These are phyloP conservation scores for Hesperia comma DNA, from an alignment of 2,888 invertebrate genomes.

Conservation along the genomic window DNA sequence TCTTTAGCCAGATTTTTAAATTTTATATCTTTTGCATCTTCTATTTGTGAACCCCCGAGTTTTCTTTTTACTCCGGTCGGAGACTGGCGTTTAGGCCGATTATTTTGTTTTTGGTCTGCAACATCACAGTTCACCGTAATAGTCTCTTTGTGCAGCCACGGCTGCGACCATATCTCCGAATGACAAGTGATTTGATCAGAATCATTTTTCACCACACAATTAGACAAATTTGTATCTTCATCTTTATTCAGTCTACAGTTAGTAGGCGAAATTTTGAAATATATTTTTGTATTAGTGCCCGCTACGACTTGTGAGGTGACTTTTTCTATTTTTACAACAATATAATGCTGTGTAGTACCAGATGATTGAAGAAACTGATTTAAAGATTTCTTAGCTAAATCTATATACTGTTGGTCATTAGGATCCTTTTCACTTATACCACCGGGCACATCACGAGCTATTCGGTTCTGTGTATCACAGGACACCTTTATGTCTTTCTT, in stretches of 20 bases:
- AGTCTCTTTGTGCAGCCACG: conserved; percentile 74
- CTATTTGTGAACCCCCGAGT: conserved; percentile 6
- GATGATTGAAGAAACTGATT: conserved; percentile 49
- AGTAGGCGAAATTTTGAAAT: conserved; percentile 53
- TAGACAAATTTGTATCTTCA: conserved; percentile 42
- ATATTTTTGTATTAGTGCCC: conserved; percentile 53
- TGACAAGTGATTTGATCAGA: conserved; percentile 58
- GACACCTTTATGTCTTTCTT: conserved; percentile 57
- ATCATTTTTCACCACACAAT: conserved; percentile 46
- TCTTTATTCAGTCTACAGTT: conserved; percentile 47
- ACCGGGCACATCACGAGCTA: neutral
- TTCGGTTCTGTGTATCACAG: conserved; percentile 40
- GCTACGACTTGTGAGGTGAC: conserved; percentile 53
- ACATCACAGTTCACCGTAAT: conserved; percentile 60
- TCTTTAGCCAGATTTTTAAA: conserved; percentile 54
- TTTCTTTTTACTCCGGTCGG: neutral
- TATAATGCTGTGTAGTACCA: conserved; percentile 45
- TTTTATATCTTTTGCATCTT: conserved; percentile 46
- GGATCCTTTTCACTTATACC: conserved; percentile 40
- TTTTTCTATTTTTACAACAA: conserved; percentile 53
- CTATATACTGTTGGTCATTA: conserved; percentile 49
- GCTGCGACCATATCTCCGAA: conserved; percentile 77
- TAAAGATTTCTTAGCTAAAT: conserved; percentile 56
- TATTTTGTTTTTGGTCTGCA: conserved; percentile 35
- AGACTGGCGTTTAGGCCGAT: neutral